Conservation (phyloP, 2,113 vertebrate genomes). For the Propithecus coquereli region DNA sequence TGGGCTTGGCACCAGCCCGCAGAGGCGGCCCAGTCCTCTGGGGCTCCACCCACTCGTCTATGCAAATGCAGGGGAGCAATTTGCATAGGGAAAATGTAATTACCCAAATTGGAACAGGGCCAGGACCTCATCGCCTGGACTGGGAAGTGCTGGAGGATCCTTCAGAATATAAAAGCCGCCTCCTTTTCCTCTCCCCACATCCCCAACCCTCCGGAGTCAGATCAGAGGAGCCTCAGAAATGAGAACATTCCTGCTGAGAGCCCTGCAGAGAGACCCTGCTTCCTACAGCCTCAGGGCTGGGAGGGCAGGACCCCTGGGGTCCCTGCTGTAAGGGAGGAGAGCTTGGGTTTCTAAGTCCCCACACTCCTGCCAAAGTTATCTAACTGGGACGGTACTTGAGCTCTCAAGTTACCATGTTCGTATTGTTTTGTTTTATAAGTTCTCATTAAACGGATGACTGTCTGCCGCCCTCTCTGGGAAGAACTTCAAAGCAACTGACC, state of each 20-base stretch:
- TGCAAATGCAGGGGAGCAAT: conserved; percentile 55
- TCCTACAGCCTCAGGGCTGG: background rate
- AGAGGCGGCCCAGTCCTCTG: background rate
- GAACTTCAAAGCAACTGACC: background rate
- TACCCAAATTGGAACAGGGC: conserved; percentile 61
- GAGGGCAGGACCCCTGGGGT: background rate
- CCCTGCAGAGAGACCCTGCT: background rate
- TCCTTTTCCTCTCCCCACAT: background rate
- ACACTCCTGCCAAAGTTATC: background rate
- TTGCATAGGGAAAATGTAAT: conserved; percentile 60
- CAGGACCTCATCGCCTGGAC: conserved; percentile 52
- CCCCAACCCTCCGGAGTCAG: background rate
- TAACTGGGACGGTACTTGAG: background rate
- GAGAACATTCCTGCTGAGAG: background rate
- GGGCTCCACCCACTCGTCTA: background rate
- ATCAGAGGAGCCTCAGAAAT: conserved; percentile 2
- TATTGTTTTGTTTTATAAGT: background rate
- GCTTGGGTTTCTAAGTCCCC: background rate
- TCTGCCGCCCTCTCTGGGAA: background rate
- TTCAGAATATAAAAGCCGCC: background rate
- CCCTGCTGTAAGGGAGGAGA: background rate
- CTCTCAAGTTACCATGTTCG: background rate
- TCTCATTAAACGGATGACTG: background rate
- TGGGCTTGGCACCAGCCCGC: background rate
- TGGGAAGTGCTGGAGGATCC: background rate